These are phyloP conservation scores for Brachionus rotundiformis DNA, from an alignment of 1,140 invertebrate species.

Conservation along the genomic window DNA sequence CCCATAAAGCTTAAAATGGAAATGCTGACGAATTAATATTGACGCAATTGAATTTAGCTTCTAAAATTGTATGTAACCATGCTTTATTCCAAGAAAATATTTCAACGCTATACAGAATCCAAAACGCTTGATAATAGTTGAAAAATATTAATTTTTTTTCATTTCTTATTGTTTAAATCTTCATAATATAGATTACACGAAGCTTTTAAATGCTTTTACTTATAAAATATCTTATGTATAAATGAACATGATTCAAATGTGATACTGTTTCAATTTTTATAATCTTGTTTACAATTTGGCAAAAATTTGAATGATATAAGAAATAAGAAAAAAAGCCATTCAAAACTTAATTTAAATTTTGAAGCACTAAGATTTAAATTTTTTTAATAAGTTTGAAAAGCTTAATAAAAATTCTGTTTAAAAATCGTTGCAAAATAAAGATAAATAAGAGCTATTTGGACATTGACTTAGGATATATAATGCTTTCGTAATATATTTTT, in stretches of 20 bases:
- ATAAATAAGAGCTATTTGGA: background rate
- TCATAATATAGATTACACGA: slow-evolving; percentile 19
- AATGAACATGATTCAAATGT: slow-evolving; percentile 34
- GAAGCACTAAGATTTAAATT: background rate
- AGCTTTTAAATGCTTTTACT: slow-evolving; percentile 2
- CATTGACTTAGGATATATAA: background rate
- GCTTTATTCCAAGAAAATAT: background rate
- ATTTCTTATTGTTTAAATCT: background rate
- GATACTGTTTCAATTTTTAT: background rate
- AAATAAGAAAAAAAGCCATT: background rate
- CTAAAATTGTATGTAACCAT: background rate
- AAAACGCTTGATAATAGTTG: slow-evolving; percentile 21
- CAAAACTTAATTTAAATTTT: slow-evolving; percentile 15
- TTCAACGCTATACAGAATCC: background rate
- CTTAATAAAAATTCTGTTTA: slow-evolving; percentile 42
- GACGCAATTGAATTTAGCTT: background rate
- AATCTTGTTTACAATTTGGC: slow-evolving; percentile 32
- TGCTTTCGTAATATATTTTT: slow-evolving; percentile 39
- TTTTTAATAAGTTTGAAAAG: slow-evolving; percentile 24
- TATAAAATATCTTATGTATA: slow-evolving; percentile 21
- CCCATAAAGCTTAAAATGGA: background rate
- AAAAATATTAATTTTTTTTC: slow-evolving; percentile 11
- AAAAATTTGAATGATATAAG: slow-evolving; percentile 13
- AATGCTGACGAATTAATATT: background rate
- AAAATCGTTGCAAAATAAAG: no score